phyloP scores from a whole-genome alignment of 2,797 vertebrate genomes.

The Spinus olivaceus region DNA sequence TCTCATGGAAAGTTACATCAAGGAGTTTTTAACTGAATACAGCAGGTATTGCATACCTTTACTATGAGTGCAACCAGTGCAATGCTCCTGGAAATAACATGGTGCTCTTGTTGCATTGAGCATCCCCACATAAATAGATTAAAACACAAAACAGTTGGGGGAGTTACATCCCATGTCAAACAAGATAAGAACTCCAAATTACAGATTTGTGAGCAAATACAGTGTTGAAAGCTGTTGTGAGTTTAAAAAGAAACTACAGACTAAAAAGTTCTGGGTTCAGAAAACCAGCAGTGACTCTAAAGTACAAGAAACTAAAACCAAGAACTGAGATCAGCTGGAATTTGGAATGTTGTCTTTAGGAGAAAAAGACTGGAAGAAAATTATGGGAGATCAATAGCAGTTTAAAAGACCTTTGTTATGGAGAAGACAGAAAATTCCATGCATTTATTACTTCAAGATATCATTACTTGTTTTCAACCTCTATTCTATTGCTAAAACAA shows the following conservation, averaged over 20 bases:
- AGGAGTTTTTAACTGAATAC: slow-evolving; percentile 12
- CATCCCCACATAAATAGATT: not conserved
- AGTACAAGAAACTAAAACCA: not conserved
- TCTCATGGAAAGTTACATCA: slow-evolving; percentile 17
- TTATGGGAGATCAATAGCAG: not conserved
- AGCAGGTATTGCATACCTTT: not conserved
- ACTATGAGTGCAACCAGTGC: not conserved
- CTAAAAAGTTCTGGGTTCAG: not conserved
- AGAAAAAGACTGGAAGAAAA: not conserved
- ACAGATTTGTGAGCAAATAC: not conserved
- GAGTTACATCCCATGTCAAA: not conserved
- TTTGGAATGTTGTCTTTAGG: not conserved
- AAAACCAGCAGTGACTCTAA: not conserved
- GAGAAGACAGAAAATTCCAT: not conserved
- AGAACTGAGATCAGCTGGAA: not conserved
- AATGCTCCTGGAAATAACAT: not conserved
- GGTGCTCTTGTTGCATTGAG: not conserved
- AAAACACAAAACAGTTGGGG: not conserved
- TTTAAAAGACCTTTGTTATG: not conserved
- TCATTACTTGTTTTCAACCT: not conserved
- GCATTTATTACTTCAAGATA: not conserved
- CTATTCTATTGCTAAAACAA: not conserved
- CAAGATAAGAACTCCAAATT: not conserved
- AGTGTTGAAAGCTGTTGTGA: not conserved
- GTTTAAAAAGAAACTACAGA: not conserved